Evolutionary conservation across 2,888 invertebrate genomes (phyloP).

Genomic region (Epistrophe grossulariae): DNA sequence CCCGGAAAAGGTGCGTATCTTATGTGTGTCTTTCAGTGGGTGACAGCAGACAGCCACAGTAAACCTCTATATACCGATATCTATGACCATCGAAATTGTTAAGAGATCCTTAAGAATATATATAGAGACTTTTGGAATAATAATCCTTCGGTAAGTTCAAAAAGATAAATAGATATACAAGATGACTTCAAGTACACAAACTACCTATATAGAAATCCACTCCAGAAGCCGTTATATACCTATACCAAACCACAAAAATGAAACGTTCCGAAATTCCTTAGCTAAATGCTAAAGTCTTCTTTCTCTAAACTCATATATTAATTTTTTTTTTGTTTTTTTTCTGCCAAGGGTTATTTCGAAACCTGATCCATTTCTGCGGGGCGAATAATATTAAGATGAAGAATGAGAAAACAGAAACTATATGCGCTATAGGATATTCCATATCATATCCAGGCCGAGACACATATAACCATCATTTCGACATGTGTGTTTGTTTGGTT

Average conservation of each 20-base stretch:
- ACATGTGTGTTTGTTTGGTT: constrained; percentile 24
- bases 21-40: constrained; percentile 47
- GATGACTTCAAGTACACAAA: constrained; percentile 32
- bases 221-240: constrained; percentile 25
- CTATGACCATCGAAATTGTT: constrained; percentile 34
- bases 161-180: not conserved
- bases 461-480: constrained; percentile 13
- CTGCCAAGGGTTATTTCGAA: constrained; percentile 47
- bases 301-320: not conserved
- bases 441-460: constrained; percentile 21
- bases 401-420: constrained; percentile 44
- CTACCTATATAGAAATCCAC: constrained; percentile 14
- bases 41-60: constrained; percentile 7
- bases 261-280: constrained; percentile 35
- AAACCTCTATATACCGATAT: constrained; percentile 1
- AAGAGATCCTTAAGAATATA: not conserved
- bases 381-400: constrained; percentile 47
- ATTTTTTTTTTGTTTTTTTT: constrained; percentile 26
- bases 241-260: constrained; percentile 22
- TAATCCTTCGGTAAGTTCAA: constrained; percentile 22
- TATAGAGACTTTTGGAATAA: not conserved
- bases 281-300: constrained; percentile 32
- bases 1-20: constrained; percentile 66
- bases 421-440: constrained; percentile 49
- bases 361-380: constrained; percentile 70